These are phyloP conservation scores for Characodon lateralis DNA, from an alignment of 2,797 vertebrate genomes.

Conservation along the genomic window DNA sequence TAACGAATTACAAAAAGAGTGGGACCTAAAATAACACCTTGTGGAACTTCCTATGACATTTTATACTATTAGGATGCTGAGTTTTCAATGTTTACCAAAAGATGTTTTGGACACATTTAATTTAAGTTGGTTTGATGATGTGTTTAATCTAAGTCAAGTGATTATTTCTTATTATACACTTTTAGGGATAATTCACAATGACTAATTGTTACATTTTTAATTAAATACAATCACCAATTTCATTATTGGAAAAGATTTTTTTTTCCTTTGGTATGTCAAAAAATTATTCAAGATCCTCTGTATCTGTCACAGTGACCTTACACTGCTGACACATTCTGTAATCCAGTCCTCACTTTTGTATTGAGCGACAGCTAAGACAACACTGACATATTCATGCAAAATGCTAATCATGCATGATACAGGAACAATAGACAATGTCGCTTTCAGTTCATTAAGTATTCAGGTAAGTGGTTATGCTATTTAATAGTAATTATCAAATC, in stretches of 20 bases:
- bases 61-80: not conserved
- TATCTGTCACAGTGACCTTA: conserved; percentile 48
- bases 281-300: conserved; percentile 30
- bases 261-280: conserved; percentile 5
- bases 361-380: conserved; percentile 57
- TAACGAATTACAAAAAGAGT: too few species aligned
- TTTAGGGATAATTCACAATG: not conserved
- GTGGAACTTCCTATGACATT: not conserved
- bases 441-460: conserved; percentile 74
- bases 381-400: conserved; percentile 56
- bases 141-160: not conserved
- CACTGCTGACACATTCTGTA: conserved; percentile 41
- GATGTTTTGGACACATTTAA: not conserved
- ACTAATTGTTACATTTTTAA: not conserved
- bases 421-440: conserved; percentile 72
- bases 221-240: not conserved
- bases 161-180: not conserved
- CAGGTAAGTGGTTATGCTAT: conserved; percentile 76
- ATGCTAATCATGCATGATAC: conserved; percentile 72
- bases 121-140: not conserved
- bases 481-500: conserved; percentile 73
- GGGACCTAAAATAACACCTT: not conserved
- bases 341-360: conserved; percentile 37
- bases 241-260: not conserved
- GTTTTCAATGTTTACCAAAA: not conserved